A percentile compares a stretch with the other conserved stretches of the same genome.
phyloP scores from a whole-genome alignment of 1,140 invertebrate genomes.

The Chironomus striatipennis region DNA sequence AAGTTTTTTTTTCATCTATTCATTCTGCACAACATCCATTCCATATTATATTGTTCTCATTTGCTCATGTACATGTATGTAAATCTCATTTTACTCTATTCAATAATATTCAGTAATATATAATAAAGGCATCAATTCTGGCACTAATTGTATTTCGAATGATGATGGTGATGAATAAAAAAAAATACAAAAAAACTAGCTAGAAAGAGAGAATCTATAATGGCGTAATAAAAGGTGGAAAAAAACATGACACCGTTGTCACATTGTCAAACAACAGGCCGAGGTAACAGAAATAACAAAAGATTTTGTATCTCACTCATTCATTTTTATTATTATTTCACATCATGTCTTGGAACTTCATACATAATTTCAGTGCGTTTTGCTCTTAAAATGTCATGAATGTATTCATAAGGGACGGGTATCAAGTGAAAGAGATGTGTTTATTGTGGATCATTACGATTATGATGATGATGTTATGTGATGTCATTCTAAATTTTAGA shows the following conservation, averaged over 20 bases:
- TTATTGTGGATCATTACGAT: too few relatives aligned
- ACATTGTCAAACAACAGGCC: not conserved
- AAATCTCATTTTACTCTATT: not conserved
- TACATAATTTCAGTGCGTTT: not conserved
- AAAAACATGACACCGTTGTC: conserved; percentile 6
- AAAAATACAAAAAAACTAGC: not conserved
- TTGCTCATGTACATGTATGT: not conserved
- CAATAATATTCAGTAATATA: not conserved
- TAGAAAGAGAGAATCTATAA: not conserved
- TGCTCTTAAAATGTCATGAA: not conserved
- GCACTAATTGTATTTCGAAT: conserved; percentile 20
- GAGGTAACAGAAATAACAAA: not conserved
- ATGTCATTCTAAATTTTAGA: too few relatives aligned
- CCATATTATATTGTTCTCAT: not conserved
- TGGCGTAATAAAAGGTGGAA: not conserved
- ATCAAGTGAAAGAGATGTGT: not conserved
- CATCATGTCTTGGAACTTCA: not conserved
- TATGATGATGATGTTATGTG: too few relatives aligned
- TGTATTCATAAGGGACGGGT: not conserved
- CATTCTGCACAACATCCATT: not conserved
- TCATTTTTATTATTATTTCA: too few relatives aligned
- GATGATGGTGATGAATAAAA: too few relatives aligned
- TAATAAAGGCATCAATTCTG: conserved; percentile 21
- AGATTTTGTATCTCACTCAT: not conserved
- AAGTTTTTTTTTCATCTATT: not conserved